phyloP scores from a whole-genome alignment of 2,888 invertebrate genomes.

The Acleris cristana region DNA sequence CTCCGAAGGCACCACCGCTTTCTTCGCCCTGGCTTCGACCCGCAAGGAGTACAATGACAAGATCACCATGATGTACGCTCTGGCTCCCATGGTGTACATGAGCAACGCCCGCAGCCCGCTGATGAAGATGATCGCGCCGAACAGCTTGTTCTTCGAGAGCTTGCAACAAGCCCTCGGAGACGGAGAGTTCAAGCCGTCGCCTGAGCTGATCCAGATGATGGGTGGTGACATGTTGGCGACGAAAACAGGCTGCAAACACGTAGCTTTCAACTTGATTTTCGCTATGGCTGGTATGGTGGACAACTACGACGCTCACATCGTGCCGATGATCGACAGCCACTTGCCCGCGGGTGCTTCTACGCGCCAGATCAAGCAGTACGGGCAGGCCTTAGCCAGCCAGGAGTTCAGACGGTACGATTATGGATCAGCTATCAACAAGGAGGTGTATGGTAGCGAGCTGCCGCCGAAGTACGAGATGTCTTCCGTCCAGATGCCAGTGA shows the following conservation, averaged over 20 bases:
- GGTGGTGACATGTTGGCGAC: slow-evolving; percentile 69
- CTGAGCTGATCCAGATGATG: slow-evolving; percentile 56
- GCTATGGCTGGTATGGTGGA: slow-evolving; percentile 84
- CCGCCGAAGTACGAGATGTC: slow-evolving; percentile 71
- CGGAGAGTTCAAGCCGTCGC: slow-evolving; percentile 63
- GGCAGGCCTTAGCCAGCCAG: slow-evolving; percentile 70
- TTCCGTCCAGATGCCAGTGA: slow-evolving; percentile 69
- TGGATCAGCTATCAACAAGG: slow-evolving; percentile 63
- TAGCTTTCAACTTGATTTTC: slow-evolving; percentile 86
- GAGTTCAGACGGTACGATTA: slow-evolving; percentile 71
- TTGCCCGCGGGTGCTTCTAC: slow-evolving; percentile 83
- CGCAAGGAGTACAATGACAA: slow-evolving; percentile 71
- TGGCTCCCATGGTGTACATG: slow-evolving; percentile 78
- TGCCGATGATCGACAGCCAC: slow-evolving; percentile 82
- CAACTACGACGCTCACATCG: slow-evolving; percentile 78
- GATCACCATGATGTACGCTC: slow-evolving; percentile 68
- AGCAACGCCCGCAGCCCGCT: slow-evolving; percentile 69
- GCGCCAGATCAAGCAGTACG: slow-evolving; percentile 82
- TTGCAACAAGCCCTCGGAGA: slow-evolving; percentile 57
- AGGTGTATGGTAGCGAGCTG: slow-evolving; percentile 63
- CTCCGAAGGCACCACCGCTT: slow-evolving; percentile 65
- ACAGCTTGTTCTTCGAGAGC: slow-evolving; percentile 56
- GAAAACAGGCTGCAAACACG: slow-evolving; percentile 66
- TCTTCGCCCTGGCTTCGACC: slow-evolving; percentile 65
- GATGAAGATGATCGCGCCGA: slow-evolving; percentile 69